phyloP scores from a whole-genome alignment of 2,888 invertebrate species.

The Volucella bombylans region DNA sequence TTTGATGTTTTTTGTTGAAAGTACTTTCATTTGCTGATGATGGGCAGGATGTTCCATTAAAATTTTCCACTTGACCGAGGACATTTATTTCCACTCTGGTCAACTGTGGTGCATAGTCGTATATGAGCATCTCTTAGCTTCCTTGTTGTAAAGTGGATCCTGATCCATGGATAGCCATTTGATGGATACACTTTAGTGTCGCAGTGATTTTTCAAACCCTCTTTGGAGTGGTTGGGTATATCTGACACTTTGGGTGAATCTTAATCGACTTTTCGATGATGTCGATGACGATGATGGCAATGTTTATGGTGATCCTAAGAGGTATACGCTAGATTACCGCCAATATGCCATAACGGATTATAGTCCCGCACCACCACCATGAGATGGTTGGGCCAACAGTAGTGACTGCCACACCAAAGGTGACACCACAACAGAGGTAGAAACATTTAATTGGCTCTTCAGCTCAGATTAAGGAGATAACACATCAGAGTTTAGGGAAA shows the following conservation, averaged over 20 bases:
- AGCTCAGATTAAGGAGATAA: constrained; percentile 67
- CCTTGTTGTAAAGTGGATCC: constrained; percentile 26
- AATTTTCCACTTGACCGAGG: constrained; percentile 11
- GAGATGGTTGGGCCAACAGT: background rate
- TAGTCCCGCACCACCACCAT: constrained; percentile 1
- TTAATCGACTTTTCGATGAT: constrained; percentile 52
- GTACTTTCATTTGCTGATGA: constrained; percentile 6
- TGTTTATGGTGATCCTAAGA: constrained; percentile 31
- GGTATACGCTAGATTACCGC: constrained; percentile 52
- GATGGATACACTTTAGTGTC: constrained; percentile 38
- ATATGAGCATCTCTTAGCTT: background rate
- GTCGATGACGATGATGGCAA: constrained; percentile 22
- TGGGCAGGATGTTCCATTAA: constrained; percentile 46
- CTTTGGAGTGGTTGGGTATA: constrained; percentile 18
- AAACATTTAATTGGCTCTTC: constrained; percentile 72
- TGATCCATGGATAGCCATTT: constrained; percentile 34
- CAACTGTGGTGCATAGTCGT: background rate
- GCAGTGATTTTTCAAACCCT: constrained; percentile 51
- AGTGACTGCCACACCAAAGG: constrained; percentile 34
- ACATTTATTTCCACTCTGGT: background rate
- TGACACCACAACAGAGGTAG: constrained; percentile 54
- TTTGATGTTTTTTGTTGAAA: constrained; percentile 27
- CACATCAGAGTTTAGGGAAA: constrained; percentile 47
- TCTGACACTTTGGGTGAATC: constrained; percentile 30
- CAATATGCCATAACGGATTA: constrained; percentile 57